Conservation (phyloP, 2,797 vertebrate species). For the Limosa lapponica region DNA sequence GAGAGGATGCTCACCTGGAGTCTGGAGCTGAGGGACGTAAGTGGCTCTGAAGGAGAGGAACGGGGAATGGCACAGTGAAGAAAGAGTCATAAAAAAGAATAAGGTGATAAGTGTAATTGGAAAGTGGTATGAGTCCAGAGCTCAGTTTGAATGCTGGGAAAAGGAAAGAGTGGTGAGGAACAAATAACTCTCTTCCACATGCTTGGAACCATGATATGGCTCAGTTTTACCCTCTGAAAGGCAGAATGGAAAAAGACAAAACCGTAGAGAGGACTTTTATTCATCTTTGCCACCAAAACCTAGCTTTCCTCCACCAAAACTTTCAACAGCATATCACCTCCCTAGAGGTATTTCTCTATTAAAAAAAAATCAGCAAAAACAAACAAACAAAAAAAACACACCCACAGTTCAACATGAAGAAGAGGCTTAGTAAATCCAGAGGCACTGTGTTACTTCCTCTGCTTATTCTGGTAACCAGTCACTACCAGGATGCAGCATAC, state of each 20-base stretch:
- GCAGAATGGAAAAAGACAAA: neutral
- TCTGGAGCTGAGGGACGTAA: neutral
- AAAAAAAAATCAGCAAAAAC: neutral
- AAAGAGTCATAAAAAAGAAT: neutral
- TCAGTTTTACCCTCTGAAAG: neutral
- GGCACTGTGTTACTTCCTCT: neutral
- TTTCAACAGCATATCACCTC: neutral
- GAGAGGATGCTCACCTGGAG: neutral
- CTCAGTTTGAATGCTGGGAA: neutral
- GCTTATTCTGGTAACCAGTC: neutral
- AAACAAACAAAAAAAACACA: neutral
- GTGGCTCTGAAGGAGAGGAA: neutral
- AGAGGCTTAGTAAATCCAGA: neutral
- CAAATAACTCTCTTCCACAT: neutral
- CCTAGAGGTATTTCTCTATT: neutral
- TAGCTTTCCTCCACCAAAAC: neutral
- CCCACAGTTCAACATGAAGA: neutral
- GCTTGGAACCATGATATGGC: neutral
- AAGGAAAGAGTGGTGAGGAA: neutral
- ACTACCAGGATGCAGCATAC: neutral
- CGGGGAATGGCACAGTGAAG: neutral
- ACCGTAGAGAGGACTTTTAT: neutral
- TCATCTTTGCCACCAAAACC: neutral
- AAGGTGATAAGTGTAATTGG: neutral
- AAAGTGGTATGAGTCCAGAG: neutral